Evolutionary conservation across 2,888 invertebrate genomes (phyloP), one percentile per base, ranked within the genome.

Genomic region (Pasiphila rectangulata): DNA sequence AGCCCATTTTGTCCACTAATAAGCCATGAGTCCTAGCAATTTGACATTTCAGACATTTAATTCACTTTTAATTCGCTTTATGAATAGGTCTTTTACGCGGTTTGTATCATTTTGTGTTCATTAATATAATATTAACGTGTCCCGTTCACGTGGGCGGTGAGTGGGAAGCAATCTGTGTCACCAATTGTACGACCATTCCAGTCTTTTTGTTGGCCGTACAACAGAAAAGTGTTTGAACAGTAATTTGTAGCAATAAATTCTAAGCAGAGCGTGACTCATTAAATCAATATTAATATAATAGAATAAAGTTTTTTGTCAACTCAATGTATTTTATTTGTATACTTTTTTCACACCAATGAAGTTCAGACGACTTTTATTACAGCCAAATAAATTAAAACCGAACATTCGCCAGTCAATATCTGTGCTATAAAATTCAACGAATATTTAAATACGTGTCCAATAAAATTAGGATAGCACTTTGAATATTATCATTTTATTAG

Each of bases 41-140:
- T 85, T 79, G 83, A 83, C 80, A 80, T 85, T 84, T 86, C 78
- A 82, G 83, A 82, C 79, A 73, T 80, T 80, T 83, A 86, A 87
- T 84, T 78, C 69, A 74, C 69, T 78, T 84, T 81, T 85, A 84
- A 86, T 86, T 77, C 72, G 67, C 75, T 66, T 79, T 78, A 81
- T 83, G 85, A 85, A 85, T 84, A 77, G 79, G 67, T 72, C 72
- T 82, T 84, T 86, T 86, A 86, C 80, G 79, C 79, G 72, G 75
- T 80, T 86, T 83, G 79, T 83, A 80, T 76, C 73, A 84, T 85
- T 83, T 80, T 83, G 72, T 76, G 77, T 81, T 81, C 81, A 79
- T 85, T 86, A 83, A 79, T 83, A 76, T 75, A 69, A 78, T 79
- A 79, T 77, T 77, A 83, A 77, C 75, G 72, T 59, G 54, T 82